Conservation (phyloP, 2,888 invertebrate genomes). For the Plagodis dolabraria region DNA sequence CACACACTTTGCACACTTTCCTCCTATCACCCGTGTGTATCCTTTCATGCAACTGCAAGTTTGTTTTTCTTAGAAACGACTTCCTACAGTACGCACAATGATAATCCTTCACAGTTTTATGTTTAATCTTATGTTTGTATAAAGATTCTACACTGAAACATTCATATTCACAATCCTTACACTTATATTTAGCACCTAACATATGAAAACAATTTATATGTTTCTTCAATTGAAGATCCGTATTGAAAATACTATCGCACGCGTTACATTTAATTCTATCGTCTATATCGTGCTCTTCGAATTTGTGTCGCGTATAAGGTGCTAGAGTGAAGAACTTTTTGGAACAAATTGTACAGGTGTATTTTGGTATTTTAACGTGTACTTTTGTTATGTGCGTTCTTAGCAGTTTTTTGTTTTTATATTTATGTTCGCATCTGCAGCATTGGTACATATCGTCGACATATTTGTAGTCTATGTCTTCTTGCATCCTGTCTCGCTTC, state of each 20-base stretch:
- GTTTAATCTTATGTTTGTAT: neutral
- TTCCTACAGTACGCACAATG: constrained; percentile 76
- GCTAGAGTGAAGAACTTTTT: neutral
- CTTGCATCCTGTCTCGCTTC: neutral
- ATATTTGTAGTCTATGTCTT: neutral
- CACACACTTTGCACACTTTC: constrained; percentile 67
- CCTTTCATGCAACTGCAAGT: constrained; percentile 57
- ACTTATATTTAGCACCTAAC: constrained; percentile 6
- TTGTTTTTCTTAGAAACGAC: constrained; percentile 66
- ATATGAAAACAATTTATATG: constrained; percentile 7
- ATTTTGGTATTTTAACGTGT: neutral
- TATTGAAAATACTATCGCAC: constrained; percentile 7
- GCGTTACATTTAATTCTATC: constrained; percentile 17
- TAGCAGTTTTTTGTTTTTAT: neutral
- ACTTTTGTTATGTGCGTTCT: neutral
- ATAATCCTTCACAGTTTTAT: constrained; percentile 53
- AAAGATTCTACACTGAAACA: neutral
- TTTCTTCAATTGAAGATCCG: neutral
- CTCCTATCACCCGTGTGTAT: constrained; percentile 72
- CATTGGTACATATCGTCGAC: neutral
- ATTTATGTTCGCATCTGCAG: neutral
- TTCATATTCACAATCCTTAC: constrained; percentile 11
- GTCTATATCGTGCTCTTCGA: constrained; percentile 15
- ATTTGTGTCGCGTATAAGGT: constrained; percentile 3
- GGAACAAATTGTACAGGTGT: neutral